Percentiles rank a stretch among this genome's conserved stretches.
Conservation (phyloP, 2,888 invertebrate genomes). For the Antheraea yamamai region DNA sequence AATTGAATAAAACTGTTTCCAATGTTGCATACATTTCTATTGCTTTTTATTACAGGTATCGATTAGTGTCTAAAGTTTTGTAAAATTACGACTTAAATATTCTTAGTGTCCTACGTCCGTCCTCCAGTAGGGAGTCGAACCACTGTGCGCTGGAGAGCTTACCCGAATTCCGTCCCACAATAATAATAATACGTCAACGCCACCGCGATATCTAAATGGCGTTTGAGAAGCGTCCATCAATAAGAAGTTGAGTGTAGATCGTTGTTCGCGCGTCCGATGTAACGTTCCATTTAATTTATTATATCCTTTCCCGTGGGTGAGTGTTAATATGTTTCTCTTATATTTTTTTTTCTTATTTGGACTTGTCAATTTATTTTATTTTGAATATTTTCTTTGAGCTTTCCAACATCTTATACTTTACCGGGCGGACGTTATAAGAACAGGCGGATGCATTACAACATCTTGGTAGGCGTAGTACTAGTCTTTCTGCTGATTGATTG, state of each 20-base stretch:
- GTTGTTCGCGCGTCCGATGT: constrained; percentile 57
- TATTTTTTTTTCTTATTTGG: background rate
- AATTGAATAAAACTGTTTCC: no score
- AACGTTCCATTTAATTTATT: constrained; percentile 53
- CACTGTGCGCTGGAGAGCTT: no score
- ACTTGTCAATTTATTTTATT: constrained; percentile 11
- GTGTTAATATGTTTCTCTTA: constrained; percentile 23
- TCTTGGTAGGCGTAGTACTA: no score
- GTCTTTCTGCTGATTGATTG: background rate
- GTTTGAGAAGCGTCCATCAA: constrained; percentile 81
- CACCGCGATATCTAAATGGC: constrained; percentile 77
- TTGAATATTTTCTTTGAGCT: background rate
- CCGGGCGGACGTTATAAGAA: background rate
- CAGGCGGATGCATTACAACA: background rate
- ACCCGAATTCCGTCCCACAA: constrained; percentile 37
- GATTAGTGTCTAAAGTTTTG: no score
- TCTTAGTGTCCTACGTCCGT: no score
- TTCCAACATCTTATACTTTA: background rate
- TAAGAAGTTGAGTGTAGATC: constrained; percentile 72
- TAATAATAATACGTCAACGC: constrained; percentile 79
- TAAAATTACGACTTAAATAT: no score
- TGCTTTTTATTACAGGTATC: no score
- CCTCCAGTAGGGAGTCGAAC: no score
- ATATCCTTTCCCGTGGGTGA: constrained; percentile 37
- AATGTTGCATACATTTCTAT: no score